phyloP scores from a whole-genome alignment of 2,113 vertebrate species.

The Meles meles region DNA sequence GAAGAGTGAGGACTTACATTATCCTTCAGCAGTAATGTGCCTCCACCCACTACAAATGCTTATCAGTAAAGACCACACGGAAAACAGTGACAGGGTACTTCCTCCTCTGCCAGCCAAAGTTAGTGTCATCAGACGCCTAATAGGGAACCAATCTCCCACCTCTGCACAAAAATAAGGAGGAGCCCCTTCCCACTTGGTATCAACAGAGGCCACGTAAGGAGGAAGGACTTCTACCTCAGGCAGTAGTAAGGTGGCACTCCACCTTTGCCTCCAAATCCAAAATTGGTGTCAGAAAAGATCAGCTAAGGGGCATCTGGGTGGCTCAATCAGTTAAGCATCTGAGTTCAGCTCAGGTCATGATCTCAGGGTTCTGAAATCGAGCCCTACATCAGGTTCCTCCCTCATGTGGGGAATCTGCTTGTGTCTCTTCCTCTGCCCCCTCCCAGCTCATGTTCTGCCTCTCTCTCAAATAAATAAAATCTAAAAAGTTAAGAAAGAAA shows the following conservation, averaged over 20 bases:
- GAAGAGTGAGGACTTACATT: not conserved
- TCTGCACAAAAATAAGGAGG: not conserved
- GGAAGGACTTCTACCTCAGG: not conserved
- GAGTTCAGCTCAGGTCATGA: not conserved
- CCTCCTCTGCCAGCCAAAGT: not conserved
- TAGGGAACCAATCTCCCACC: not conserved
- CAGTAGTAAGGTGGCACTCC: not conserved
- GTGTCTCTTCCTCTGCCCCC: not conserved
- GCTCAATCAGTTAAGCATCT: not conserved
- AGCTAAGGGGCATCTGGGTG: not conserved
- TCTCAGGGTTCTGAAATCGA: not conserved
- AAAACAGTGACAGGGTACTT: not conserved
- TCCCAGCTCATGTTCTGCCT: not conserved
- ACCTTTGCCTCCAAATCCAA: not conserved
- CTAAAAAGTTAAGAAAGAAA: no score
- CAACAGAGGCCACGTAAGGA: not conserved
- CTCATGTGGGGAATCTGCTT: not conserved
- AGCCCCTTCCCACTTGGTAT: not conserved
- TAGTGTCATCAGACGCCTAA: not conserved
- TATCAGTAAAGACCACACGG: not conserved
- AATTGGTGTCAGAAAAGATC: not conserved
- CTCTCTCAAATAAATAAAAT: not conserved
- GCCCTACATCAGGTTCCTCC: not conserved
- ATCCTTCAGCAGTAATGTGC: not conserved
- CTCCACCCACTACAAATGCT: accelerated